A percentile compares a stretch with the other conserved stretches of the same genome.
Conservation (phyloP, 2,797 vertebrate genomes). For the Tolypeutes matacus region DNA sequence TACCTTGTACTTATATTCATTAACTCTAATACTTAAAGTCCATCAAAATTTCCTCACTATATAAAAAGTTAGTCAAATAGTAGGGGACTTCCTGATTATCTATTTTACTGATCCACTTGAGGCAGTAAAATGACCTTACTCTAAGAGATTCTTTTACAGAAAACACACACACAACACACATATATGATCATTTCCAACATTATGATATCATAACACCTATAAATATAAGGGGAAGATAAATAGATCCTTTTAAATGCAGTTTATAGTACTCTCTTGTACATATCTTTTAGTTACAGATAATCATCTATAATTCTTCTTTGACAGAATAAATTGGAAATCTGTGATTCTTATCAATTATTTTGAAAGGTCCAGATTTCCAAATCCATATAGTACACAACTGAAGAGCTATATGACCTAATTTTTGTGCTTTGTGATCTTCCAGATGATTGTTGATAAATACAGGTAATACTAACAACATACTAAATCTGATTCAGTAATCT, state of each 20-base stretch:
- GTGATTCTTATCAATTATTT: conserved; percentile 76
- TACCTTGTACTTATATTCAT: not conserved
- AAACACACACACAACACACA: conserved; percentile 87
- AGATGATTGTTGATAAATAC: conserved; percentile 75
- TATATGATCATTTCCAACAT: conserved; percentile 87
- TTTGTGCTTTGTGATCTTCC: conserved; percentile 76
- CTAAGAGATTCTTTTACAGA: conserved; percentile 85
- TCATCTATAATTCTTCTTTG: conserved; percentile 81
- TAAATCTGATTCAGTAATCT: conserved; percentile 80
- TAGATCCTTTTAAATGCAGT: conserved; percentile 84
- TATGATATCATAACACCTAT: conserved; percentile 87
- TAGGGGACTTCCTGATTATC: conserved; percentile 61
- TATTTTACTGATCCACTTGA: conserved; percentile 72
- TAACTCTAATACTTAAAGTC: conserved; percentile 51
- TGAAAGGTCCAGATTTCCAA: conserved; percentile 73
- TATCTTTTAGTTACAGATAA: conserved; percentile 82
- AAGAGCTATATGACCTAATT: conserved; percentile 70
- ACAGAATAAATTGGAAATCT: conserved; percentile 84
- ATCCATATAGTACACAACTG: conserved; percentile 69
- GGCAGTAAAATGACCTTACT: conserved; percentile 83
- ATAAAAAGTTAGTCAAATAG: conserved; percentile 59
- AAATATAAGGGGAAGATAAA: conserved; percentile 85
- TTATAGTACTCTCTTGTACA: conserved; percentile 84
- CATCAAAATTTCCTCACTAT: not conserved
- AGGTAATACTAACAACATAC: conserved; percentile 81